Conservation (phyloP, 2,113 vertebrate species). For the Thalassarche chlororhynchos region DNA sequence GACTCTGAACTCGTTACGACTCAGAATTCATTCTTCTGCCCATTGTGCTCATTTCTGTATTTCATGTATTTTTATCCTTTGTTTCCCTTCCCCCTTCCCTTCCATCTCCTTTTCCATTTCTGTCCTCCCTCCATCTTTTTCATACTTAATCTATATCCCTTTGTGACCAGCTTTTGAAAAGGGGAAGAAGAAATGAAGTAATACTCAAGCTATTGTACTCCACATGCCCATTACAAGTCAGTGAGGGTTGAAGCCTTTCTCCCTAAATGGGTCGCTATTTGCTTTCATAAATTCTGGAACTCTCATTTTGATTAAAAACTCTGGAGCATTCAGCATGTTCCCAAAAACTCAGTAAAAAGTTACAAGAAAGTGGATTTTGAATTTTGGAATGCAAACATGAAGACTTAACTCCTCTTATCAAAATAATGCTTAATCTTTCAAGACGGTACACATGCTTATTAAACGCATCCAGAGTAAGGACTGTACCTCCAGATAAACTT, state of each 20-base stretch:
- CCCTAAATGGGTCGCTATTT: background rate
- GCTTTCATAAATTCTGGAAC: background rate
- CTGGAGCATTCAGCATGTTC: background rate
- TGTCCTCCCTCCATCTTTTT: background rate
- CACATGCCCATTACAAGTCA: background rate
- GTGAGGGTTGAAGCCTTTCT: background rate
- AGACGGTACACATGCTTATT: background rate
- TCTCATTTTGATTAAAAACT: background rate
- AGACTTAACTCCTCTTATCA: background rate
- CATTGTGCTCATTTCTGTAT: background rate
- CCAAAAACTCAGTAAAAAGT: background rate
- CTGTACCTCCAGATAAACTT: background rate
- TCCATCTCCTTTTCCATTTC: background rate
- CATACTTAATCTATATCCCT: background rate
- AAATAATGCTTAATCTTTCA: background rate
- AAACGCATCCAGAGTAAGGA: background rate
- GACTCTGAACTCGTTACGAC: accelerated
- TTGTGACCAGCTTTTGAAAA: background rate
- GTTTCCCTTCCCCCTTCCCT: background rate
- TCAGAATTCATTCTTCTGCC: background rate
- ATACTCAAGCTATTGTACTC: background rate
- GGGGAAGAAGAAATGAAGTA: background rate
- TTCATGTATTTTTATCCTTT: background rate
- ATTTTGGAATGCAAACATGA: background rate
- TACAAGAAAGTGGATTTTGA: background rate